A percentile compares a stretch with the other conserved stretches of the same genome.
These are phyloP conservation scores for Vireo griseus DNA, from an alignment of 2,797 vertebrate species.

Conservation along the genomic window DNA sequence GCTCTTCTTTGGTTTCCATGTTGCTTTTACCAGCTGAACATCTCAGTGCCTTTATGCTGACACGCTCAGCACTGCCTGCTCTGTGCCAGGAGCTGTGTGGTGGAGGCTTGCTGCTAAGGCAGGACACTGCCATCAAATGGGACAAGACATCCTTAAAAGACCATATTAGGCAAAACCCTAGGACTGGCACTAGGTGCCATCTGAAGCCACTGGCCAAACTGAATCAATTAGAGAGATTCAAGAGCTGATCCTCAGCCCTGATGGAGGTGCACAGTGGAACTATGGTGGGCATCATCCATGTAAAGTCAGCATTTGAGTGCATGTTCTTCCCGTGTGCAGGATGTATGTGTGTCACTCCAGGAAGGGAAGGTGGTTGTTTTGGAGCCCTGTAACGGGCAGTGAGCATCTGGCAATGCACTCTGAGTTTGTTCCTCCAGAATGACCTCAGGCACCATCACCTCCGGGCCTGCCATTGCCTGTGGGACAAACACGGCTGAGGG, in stretches of 20 bases:
- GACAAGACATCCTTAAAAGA: background rate
- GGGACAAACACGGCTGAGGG: background rate
- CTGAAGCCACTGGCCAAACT: background rate
- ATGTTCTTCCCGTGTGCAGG: fast-evolving
- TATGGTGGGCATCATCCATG: background rate
- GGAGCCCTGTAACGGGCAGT: background rate
- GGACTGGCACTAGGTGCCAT: background rate
- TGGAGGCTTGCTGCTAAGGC: background rate
- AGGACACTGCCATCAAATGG: background rate
- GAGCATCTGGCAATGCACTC: background rate
- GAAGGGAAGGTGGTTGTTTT: background rate
- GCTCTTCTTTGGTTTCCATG: background rate
- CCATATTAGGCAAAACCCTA: background rate
- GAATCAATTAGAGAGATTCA: background rate
- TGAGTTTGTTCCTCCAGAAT: background rate
- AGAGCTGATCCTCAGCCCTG: background rate
- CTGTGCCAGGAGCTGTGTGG: background rate
- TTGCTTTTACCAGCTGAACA: background rate
- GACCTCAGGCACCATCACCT: background rate
- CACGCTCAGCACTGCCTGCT: background rate
- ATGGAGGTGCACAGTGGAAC: background rate
- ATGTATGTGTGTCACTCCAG: background rate
- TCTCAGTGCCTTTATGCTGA: background rate
- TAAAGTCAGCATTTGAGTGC: background rate
- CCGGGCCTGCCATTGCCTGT: background rate